Conservation (phyloP, 2,797 vertebrate genomes). For the Cyclopterus lumpus region DNA sequence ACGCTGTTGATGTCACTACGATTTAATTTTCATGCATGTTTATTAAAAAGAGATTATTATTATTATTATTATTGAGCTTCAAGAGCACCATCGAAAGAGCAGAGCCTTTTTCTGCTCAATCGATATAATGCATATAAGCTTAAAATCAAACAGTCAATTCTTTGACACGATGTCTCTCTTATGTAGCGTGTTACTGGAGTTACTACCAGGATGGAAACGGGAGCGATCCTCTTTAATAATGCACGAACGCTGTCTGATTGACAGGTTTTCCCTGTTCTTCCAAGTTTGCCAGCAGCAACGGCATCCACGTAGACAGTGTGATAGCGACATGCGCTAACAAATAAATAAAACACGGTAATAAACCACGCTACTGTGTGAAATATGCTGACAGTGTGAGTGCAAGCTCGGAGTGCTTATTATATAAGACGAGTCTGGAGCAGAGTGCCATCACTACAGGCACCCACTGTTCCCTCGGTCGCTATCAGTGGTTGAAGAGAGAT, state of each 20-base stretch:
- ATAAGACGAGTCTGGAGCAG: conserved; percentile 34
- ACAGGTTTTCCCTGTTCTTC: background rate
- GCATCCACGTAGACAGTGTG: background rate
- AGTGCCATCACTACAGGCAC: conserved; percentile 37
- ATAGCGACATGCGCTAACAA: conserved; percentile 18
- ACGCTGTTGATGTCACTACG: background rate
- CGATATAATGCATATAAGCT: background rate
- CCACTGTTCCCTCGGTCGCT: conserved; percentile 37
- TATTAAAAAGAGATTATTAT: background rate
- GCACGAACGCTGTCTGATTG: background rate
- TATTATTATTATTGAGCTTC: background rate
- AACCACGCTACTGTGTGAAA: conserved; percentile 15
- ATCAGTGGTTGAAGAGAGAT: conserved; percentile 48
- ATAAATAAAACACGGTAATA: conserved; percentile 12
- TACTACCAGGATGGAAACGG: background rate
- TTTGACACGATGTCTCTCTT: conserved; percentile 1
- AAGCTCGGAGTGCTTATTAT: conserved; percentile 28
- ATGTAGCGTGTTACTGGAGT: background rate
- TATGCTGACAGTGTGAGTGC: conserved; percentile 22
- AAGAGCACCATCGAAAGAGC: background rate
- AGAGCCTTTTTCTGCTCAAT: background rate
- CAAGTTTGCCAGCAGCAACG: background rate
- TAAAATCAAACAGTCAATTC: background rate
- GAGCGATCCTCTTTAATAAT: conserved; percentile 3
- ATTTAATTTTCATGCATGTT: background rate